phyloP scores from a whole-genome alignment of 2,113 vertebrate species.

The Xenopus tropicalis region DNA sequence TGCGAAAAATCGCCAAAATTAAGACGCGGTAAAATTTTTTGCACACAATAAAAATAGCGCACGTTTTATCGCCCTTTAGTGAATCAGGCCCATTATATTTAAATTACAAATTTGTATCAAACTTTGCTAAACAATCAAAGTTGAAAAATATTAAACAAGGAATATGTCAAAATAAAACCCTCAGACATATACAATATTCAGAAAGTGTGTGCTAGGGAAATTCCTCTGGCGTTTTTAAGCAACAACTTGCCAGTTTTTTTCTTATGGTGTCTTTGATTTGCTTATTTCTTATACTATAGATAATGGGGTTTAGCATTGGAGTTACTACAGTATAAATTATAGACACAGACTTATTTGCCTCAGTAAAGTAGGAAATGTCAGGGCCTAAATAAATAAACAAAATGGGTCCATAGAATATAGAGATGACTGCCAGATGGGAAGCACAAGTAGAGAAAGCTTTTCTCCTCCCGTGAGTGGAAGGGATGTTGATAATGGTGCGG shows the following conservation, averaged over 20 bases:
- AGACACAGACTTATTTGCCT: background rate
- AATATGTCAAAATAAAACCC: no score
- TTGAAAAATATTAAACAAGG: no score
- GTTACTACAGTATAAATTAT: background rate
- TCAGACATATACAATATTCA: no score
- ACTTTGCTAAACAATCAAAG: no score
- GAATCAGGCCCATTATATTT: no score
- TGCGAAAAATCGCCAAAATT: no score
- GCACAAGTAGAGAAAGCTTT: conserved; percentile 25
- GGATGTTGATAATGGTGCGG: conserved; percentile 3
- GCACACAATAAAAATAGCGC: no score
- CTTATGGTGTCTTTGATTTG: background rate
- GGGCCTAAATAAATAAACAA: conserved; percentile 8
- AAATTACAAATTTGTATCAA: no score
- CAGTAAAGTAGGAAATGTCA: background rate
- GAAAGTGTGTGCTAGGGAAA: no score
- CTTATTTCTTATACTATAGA: conserved; percentile 1
- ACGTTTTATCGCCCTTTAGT: no score
- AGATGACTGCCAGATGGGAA: conserved; percentile 10
- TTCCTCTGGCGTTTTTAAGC: no score
- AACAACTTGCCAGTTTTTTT: background rate
- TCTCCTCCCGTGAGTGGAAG: background rate
- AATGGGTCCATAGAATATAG: conserved; percentile 22
- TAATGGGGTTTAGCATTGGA: conserved; percentile 4
- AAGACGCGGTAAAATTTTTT: no score